Evolutionary conservation across 2,888 invertebrate genomes (phyloP), one percentile per base, ranked within the genome.

Genomic region (Rambutsinella grinnellia): DNA sequence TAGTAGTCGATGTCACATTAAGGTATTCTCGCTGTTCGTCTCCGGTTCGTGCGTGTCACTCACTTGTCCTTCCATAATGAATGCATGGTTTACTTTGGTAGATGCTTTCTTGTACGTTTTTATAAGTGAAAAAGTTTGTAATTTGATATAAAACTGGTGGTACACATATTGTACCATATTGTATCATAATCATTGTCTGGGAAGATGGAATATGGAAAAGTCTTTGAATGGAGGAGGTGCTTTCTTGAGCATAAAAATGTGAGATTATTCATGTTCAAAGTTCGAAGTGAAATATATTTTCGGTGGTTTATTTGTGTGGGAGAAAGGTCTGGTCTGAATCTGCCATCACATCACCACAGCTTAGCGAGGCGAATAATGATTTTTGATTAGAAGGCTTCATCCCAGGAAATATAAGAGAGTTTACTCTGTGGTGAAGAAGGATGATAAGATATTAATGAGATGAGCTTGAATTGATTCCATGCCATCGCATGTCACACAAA

Each of bases 361-460:
- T 5, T 36, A 36, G 36, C 13, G 36, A 36, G 36, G 36, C 36
- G 36, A 36, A 36, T 36, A 36, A 36, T 36, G 36, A 36, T 36
- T 36, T 36, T 36, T 36, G 36, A 36, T 36, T 5, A 13, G 36
- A 8, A 36, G 36, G 13, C 36, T 36, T 36, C n/a, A 36, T 36
- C 36, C 36, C 36, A 36, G 36, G 13, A 36, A 36, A 8, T 5
- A 36, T 36, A 36, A 36, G 5, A 36, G 13, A 36, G 13, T 8
- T 8, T 8, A 8, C 36, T 36, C 36, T 13, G 36, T 5, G 36
- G 13, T 36, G 6, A 36, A 13, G 36, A 36, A 36, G 36, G 56
- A 62, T 67, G 68, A 68, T 68, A 61, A 69, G 68, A 76, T 68
- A 69, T 76, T 76, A 76, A 76, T 76, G 75, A 76, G 75, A 76